Evolutionary conservation across 2,888 invertebrate species (phyloP), one percentile per base, ranked within the genome.

Genomic region (Polydrusus cervinus): DNA sequence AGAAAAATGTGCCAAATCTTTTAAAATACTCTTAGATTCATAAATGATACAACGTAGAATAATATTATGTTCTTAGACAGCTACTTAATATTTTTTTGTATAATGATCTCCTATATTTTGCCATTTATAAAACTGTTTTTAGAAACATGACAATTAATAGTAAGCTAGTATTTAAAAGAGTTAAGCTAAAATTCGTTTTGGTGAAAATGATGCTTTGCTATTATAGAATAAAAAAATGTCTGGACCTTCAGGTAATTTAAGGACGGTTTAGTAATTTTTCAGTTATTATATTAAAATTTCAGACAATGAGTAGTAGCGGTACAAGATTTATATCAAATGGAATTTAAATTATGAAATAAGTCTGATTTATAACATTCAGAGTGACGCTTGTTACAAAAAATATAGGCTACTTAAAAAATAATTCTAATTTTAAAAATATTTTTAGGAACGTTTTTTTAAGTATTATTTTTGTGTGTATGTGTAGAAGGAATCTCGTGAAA

Each of bases 21-120:
- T 20, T 18, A 70, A 75, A 75, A 75, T 75, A 75, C 75, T 75
- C 70, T 75, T 68, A 68, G 75, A 64, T 62, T 60, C 40, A 34
- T 60, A 34, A 60, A 38, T 38, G 14, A 60, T 64, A 45, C 25
- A 30, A 30, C 45, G n/a, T 20, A 43, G 20, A 49, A 53, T 25
- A 25, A 25, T 25, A n/a, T n/a, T 55, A 47, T 47, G 9, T 47
- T 62, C 47, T 40, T 51, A 67, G 67, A 75, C 67, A 71, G 71
- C 68, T 72, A 75, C 71, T 72, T 75, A 75, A 61, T 75, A 62
- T 69, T 74, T 34, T 55, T 55, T 14, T 61, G 38, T 62, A 45
- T 51, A 61, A 16, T 55, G 72, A 72, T 76, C 72, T 76, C 72
- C 53, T 71, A 64, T 66, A 62, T 69, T 76, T 76, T 76, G 72